phyloP scores from a whole-genome alignment of 2,113 vertebrate genomes.

The Campylomormyrus tamandua region DNA sequence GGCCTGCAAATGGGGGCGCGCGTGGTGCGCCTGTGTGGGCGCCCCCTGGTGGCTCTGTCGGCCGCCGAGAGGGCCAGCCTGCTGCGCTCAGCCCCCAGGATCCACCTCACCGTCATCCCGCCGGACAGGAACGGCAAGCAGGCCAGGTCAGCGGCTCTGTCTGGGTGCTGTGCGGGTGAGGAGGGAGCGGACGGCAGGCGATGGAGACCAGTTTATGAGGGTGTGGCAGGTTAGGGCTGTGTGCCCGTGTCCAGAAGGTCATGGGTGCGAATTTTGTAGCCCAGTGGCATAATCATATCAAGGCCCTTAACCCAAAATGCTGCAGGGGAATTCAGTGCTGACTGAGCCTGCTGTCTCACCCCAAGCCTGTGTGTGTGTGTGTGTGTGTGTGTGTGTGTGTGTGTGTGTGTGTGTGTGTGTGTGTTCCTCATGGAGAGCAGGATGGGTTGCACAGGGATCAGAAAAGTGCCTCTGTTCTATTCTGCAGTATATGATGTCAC shows the following conservation, averaged over 20 bases:
- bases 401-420: background rate
- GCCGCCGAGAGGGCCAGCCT: conserved; percentile 60
- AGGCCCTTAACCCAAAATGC: background rate
- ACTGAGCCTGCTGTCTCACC: background rate
- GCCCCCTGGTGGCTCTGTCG: conserved; percentile 64
- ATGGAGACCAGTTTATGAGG: background rate
- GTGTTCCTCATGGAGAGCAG: background rate
- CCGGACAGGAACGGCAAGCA: conserved; percentile 81
- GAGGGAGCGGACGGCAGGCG: background rate
- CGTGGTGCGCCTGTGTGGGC: conserved; percentile 74
- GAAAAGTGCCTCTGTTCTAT: background rate
- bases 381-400: too few relatives aligned
- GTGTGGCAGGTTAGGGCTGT: background rate
- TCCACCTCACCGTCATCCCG: conserved; percentile 81
- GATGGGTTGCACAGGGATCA: background rate
- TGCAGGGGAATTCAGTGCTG: background rate
- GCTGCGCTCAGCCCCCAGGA: conserved; percentile 72
- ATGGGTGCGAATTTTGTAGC: background rate
- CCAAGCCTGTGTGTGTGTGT: background rate
- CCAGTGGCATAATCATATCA: background rate
- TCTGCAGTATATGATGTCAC: background rate
- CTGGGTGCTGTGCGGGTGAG: background rate
- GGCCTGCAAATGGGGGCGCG: conserved; percentile 76
- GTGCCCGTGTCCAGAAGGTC: background rate
- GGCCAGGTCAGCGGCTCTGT: conserved; percentile 63